Percentiles rank a stretch among this genome's conserved stretches.
Evolutionary conservation across 2,888 invertebrate species (phyloP).

Genomic region (Imbricaverruca yamaguchii): DNA sequence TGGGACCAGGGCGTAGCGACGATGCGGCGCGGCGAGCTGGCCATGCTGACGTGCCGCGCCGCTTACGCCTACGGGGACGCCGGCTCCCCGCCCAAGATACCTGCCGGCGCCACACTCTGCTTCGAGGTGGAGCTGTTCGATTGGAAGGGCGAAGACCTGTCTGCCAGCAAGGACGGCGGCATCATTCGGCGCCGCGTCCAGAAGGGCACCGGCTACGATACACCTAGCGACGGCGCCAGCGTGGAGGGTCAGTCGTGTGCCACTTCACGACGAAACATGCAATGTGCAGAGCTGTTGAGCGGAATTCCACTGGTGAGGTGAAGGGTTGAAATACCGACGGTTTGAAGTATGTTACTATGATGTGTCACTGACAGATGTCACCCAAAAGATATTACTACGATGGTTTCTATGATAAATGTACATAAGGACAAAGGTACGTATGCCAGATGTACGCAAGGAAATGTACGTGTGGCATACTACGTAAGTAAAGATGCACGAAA

Average conservation of each 20-base stretch:
- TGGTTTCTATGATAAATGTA: too few relatives aligned
- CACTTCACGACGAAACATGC: too few relatives aligned
- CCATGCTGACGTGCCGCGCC: conserved; percentile 71
- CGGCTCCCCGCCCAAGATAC: conserved; percentile 81
- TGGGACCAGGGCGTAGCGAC: conserved; percentile 91
- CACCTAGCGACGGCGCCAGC: conserved; percentile 71
- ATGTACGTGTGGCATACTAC: too few relatives aligned
- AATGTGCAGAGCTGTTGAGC: too few relatives aligned
- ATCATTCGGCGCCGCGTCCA: conserved; percentile 65
- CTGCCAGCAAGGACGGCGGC: conserved; percentile 71
- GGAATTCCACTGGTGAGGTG: too few relatives aligned
- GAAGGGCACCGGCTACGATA: conserved; percentile 60
- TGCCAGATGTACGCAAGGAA: too few relatives aligned
- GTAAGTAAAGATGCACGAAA: too few relatives aligned
- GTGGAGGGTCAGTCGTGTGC: conserved; percentile 59
- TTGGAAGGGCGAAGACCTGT: conserved; percentile 84
- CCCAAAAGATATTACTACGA: too few relatives aligned
- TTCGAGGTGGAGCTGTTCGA: conserved; percentile 86
- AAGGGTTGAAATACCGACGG: too few relatives aligned
- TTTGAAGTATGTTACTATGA: too few relatives aligned
- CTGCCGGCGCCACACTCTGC: conserved; percentile 74
- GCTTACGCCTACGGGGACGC: conserved; percentile 82
- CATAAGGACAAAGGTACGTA: too few relatives aligned
- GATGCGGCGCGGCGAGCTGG: conserved; percentile 85
- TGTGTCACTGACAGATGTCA: too few relatives aligned